Percentiles rank a stretch among this genome's conserved stretches.
Conservation (phyloP, 2,888 invertebrate species). For the Chloroclysta siterata region DNA sequence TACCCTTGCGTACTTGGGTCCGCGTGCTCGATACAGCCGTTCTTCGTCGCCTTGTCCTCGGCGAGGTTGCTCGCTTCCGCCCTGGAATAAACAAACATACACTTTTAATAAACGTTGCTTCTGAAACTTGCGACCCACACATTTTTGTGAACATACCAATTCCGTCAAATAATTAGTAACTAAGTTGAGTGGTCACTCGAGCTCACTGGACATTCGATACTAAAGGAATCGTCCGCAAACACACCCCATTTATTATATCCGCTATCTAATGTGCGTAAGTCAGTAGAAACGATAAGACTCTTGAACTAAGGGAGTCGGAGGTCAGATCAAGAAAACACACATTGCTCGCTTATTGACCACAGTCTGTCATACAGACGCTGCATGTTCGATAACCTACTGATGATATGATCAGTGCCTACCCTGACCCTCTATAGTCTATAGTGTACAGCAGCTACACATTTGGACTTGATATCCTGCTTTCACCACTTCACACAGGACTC, state of each 20-base stretch:
- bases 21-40: constrained; percentile 69
- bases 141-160: constrained; percentile 17
- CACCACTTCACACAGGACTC: constrained; percentile 48
- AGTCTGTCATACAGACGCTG: constrained; percentile 63
- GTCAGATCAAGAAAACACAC: constrained; percentile 71
- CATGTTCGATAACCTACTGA: constrained; percentile 75
- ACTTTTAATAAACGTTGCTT: constrained; percentile 31
- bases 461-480: constrained; percentile 50
- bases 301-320: constrained; percentile 66
- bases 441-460: constrained; percentile 43
- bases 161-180: constrained; percentile 45
- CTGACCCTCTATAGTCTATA: constrained; percentile 59
- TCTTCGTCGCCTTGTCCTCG: constrained; percentile 79
- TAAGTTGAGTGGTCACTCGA: constrained; percentile 55
- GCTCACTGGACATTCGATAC: constrained; percentile 65
- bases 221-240: constrained; percentile 72
- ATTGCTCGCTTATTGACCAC: constrained; percentile 71
- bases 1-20: constrained; percentile 79
- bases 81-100: constrained; percentile 61
- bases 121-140: background rate
- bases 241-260: constrained; percentile 79
- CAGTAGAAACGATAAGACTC: constrained; percentile 65
- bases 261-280: constrained; percentile 79
- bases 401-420: constrained; percentile 57
- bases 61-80: constrained; percentile 73